A percentile compares a stretch with the other conserved stretches of the same genome.
Conservation (phyloP, 35 echinoderm and acorn worm genomes). For the Chiridota heheva region DNA sequence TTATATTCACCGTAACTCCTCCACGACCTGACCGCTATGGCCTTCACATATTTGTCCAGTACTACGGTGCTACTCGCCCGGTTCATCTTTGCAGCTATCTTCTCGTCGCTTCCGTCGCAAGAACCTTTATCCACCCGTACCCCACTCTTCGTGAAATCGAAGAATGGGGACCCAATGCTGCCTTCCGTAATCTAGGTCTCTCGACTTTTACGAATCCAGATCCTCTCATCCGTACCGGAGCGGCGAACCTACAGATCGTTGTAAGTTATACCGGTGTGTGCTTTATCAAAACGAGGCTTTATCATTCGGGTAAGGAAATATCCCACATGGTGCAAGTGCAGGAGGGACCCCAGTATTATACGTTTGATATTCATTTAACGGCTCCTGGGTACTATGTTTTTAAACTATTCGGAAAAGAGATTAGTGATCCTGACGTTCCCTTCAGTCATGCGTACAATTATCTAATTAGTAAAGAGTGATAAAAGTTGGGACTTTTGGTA, state of each 20-base stretch:
- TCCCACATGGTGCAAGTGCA: background rate
- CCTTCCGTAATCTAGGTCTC: constrained; percentile 54
- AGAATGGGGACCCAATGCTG: constrained; percentile 53
- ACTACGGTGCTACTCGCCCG: constrained; percentile 31
- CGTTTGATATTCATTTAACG: background rate
- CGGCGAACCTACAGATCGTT: constrained; percentile 40
- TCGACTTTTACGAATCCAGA: constrained; percentile 61
- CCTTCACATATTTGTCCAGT: constrained; percentile 63
- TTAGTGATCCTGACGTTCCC: background rate
- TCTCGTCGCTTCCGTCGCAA: constrained; percentile 37
- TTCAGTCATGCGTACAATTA: constrained; percentile 38
- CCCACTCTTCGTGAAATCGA: constrained; percentile 24
- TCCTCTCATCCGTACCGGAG: constrained; percentile 49
- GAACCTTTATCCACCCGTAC: constrained; percentile 42
- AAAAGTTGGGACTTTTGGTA: no score
- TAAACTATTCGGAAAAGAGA: constrained; percentile 36
- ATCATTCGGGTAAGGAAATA: background rate
- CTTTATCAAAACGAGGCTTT: background rate
- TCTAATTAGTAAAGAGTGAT: constrained; percentile 13
- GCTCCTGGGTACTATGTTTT: constrained; percentile 9
- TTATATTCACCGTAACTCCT: constrained; percentile 64
- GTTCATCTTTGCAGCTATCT: constrained; percentile 89
- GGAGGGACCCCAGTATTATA: background rate
- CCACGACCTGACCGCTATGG: constrained; percentile 67
- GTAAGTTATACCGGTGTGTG: constrained; percentile 7